phyloP scores from a whole-genome alignment of 2,113 vertebrate species.

The Brachionichthys hirsutus region DNA sequence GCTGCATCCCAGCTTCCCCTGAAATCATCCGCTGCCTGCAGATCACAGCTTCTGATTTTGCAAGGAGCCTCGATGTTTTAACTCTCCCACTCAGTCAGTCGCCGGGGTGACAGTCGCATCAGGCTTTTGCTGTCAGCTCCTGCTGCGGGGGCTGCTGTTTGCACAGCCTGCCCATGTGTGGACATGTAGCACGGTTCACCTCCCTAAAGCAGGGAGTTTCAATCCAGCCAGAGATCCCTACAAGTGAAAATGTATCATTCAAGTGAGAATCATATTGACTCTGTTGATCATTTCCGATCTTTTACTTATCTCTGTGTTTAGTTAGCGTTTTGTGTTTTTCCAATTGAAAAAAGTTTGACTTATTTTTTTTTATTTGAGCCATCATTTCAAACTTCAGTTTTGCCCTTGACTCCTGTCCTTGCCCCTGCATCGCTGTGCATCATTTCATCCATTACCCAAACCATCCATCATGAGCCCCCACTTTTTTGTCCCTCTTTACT shows the following conservation, averaged over 20 bases:
- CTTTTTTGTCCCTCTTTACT: conserved; percentile 1
- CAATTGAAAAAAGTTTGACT: too few relatives aligned
- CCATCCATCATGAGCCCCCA: conserved; percentile 16
- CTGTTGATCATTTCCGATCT: neutral
- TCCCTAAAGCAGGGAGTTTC: conserved; percentile 5
- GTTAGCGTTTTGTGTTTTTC: too few relatives aligned
- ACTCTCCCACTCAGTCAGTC: conserved; percentile 44
- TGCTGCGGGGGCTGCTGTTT: too few relatives aligned
- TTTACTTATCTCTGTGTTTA: too few relatives aligned
- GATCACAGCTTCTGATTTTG: conserved; percentile 16
- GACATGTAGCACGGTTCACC: neutral
- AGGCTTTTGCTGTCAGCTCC: conserved; percentile 37
- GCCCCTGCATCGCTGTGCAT: conserved; percentile 10
- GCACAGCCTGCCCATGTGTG: conserved; percentile 58
- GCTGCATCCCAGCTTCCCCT: conserved; percentile 6
- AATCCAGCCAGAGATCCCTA: conserved; percentile 12
- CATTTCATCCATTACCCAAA: conserved; percentile 5
- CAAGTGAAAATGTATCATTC: too few relatives aligned
- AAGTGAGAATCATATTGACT: neutral
- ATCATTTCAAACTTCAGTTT: neutral
- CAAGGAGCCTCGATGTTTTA: conserved; percentile 62
- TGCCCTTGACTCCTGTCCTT: conserved; percentile 1
- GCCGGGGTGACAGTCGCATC: conserved; percentile 27
- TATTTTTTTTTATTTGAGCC: too few relatives aligned
- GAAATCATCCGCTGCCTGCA: neutral